Evolutionary conservation across 37 sponge, comb jelly and placozoan species (phyloP), one percentile per base, ranked within the genome.

Genomic region (Oopsacas minuta): DNA sequence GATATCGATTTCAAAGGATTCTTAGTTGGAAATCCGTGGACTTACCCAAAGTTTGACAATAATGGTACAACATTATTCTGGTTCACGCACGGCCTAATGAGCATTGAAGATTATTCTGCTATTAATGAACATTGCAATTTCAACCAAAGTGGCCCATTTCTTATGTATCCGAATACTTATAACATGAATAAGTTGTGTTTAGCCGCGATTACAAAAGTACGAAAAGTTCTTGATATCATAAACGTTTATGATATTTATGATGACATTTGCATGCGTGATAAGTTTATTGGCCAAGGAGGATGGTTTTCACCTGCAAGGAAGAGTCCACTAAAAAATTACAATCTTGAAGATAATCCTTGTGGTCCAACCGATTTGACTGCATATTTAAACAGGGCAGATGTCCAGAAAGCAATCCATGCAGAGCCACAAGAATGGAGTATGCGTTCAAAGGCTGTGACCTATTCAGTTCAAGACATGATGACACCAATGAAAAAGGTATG

Each of bases 11-110:
- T 86, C 34, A 86, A 86, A 36, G 86, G 86, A 10, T 86, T 86
- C 37, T 81, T 86, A 81, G 81, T 81, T 0, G 86, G 86, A 36
- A 86, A 86, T 37, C 61, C 86, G 23, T 86, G 86, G 86, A 86
- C 86, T 5, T 75, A 86, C 81, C 81, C 86, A 8, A 38, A 36
- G 36, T 81, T 37, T 22, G 86, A 86, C 34, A 86, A 86, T 53
- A 38, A 37, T 22, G 86, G 86, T 15, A 52, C 81, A 25, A 38
- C 86, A 35, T 23, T 35, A n/a, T 84, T 51, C 84, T 84, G 84
- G 84, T 84, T 20, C 75, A 61, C 75, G 22, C 75, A 61, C 28
- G 75, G 75, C 3, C 30, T 61, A n/a, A 61, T 61, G 75, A 61
- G 32, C 22, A n/a, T 61, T n/a, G 75, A 61, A n/a, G 28, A 61